phyloP scores from a whole-genome alignment of 2,113 vertebrate species.

The Esox niger region DNA sequence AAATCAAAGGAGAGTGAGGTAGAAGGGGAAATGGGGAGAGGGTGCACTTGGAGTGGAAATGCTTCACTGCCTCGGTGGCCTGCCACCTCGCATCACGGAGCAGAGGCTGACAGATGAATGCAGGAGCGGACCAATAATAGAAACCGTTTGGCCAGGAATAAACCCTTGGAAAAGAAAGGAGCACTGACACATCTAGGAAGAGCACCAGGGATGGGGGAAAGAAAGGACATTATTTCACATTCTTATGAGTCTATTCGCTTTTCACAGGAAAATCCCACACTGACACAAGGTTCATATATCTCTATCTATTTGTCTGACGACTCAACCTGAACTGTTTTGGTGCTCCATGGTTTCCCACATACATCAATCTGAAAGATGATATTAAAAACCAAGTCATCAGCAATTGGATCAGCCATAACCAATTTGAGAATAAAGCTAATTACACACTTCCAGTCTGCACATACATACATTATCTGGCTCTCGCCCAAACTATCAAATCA shows the following conservation, averaged over 20 bases:
- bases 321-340: too few species aligned
- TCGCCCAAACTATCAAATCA: too few species aligned
- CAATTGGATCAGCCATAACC: too few species aligned
- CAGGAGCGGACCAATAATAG: conserved; percentile 58
- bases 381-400: too few species aligned
- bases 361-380: too few species aligned
- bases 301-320: too few species aligned
- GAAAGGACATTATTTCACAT: too few species aligned
- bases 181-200: conserved; percentile 18
- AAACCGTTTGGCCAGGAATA: conserved; percentile 47
- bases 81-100: conserved; percentile 64
- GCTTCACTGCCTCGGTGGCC: conserved; percentile 60
- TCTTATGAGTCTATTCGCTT: too few species aligned
- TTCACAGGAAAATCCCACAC: conserved; percentile 13
- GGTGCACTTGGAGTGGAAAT: conserved; percentile 56
- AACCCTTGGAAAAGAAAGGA: conserved; percentile 34
- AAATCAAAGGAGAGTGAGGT: neutral
- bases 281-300: neutral
- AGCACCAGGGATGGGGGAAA: conserved; percentile 5
- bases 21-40: conserved; percentile 19
- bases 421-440: too few species aligned
- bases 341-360: too few species aligned
- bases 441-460: too few species aligned
- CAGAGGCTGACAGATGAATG: conserved; percentile 66
- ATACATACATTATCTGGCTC: too few species aligned